These are phyloP conservation scores for Amiota minor DNA, from an alignment of 2,888 invertebrate genomes.

Conservation along the genomic window DNA sequence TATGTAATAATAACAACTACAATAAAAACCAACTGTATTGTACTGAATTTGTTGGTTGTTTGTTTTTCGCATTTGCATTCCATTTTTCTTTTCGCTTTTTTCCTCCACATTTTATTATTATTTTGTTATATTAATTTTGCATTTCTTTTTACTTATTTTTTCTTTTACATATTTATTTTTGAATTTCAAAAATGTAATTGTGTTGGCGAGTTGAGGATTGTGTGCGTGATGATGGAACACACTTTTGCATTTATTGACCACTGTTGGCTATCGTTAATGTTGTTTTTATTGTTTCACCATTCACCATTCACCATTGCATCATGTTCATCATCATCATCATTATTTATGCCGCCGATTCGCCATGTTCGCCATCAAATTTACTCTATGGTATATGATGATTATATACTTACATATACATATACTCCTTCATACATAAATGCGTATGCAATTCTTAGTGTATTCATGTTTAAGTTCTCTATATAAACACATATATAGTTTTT, in stretches of 20 bases:
- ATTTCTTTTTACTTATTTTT: not conserved
- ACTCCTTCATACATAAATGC: slow-evolving; percentile 31
- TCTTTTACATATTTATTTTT: not conserved
- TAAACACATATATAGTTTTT: not conserved
- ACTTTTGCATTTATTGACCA: not conserved
- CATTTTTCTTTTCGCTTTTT: no score
- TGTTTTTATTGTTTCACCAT: slow-evolving; percentile 20
- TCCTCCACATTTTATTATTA: not conserved
- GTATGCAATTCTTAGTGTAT: not conserved
- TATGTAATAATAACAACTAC: no score
- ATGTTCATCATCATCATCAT: not conserved
- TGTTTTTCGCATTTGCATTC: no score
- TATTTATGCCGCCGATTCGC: not conserved
- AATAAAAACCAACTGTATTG: no score
- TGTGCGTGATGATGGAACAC: not conserved
- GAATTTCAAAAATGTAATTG: not conserved
- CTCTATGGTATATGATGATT: slow-evolving; percentile 29
- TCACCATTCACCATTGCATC: slow-evolving; percentile 1
- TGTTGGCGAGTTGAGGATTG: not conserved
- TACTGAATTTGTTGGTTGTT: no score
- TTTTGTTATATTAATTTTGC: slow-evolving; percentile 7
- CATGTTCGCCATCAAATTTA: slow-evolving; percentile 44
- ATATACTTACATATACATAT: not conserved
- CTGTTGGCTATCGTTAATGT: not conserved
- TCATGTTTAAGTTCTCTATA: slow-evolving; percentile 1